Conservation (phyloP, 2,113 vertebrate species). For the Aptenodytes forsteri region DNA sequence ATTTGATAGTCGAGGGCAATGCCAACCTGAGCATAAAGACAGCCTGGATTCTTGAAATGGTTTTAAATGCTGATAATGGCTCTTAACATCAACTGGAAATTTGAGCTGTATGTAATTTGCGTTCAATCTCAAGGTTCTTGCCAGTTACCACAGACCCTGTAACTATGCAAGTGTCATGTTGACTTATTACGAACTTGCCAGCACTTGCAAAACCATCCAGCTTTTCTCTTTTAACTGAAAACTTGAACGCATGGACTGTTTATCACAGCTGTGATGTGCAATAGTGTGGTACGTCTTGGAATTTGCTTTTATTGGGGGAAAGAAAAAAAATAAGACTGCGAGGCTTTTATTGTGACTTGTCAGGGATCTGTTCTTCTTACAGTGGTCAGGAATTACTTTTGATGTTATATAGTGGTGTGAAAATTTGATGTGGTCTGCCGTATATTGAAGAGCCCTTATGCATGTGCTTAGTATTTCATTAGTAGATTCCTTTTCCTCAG, state of each 20-base stretch:
- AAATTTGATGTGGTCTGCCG: background rate
- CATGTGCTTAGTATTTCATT: background rate
- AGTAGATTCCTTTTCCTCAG: background rate
- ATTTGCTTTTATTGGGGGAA: background rate
- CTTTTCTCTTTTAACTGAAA: background rate
- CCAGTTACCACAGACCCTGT: background rate
- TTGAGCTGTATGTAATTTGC: background rate
- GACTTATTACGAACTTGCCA: conserved; percentile 2
- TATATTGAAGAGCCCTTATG: background rate
- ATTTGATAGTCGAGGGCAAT: background rate
- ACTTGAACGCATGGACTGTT: background rate
- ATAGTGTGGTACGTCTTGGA: background rate
- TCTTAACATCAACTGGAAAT: conserved; percentile 16
- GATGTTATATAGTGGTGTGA: background rate
- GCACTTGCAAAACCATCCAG: conserved; percentile 18
- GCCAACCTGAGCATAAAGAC: background rate
- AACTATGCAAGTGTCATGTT: background rate
- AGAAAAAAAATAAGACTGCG: background rate
- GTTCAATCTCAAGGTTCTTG: background rate
- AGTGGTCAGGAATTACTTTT: background rate
- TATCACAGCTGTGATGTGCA: background rate
- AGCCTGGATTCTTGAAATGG: background rate
- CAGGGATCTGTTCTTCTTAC: background rate
- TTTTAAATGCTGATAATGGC: background rate
- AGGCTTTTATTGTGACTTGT: background rate